Evolutionary conservation across 2,797 vertebrate genomes (phyloP).

Genomic region (Takifugu ocellatus): DNA sequence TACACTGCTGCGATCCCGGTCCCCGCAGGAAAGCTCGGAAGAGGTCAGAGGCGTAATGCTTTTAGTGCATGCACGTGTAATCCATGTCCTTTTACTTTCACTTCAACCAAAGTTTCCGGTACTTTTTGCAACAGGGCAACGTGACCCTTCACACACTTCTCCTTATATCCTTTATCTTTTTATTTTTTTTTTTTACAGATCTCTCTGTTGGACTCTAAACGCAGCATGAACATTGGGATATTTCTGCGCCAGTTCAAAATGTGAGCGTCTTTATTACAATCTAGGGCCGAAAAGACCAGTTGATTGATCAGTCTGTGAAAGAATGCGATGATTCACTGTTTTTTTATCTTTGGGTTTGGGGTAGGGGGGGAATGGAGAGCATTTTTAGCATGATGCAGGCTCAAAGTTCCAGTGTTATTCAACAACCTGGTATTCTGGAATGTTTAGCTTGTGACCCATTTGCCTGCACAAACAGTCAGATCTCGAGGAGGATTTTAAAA

Average conservation of each 20-base stretch:
- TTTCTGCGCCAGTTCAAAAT: slow-evolving; percentile 83
- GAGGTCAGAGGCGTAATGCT: slow-evolving; percentile 64
- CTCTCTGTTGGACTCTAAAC: slow-evolving; percentile 78
- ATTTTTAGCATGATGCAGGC: background rate
- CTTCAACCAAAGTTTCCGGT: too few species aligned
- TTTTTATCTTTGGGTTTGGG: background rate
- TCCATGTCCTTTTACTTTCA: too few species aligned
- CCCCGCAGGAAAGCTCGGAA: slow-evolving; percentile 67
- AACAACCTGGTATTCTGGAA: background rate
- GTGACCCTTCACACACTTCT: background rate
- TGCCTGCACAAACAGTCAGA: slow-evolving; percentile 13
- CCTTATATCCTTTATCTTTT: slow-evolving; percentile 1
- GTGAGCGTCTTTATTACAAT: slow-evolving; percentile 58
- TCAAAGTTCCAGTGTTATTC: background rate
- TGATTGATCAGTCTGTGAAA: background rate
- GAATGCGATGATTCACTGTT: background rate
- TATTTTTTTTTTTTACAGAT: slow-evolving; percentile 66
- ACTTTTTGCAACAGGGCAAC: too few species aligned
- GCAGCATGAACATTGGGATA: slow-evolving; percentile 84
- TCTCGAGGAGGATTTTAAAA: slow-evolving; percentile 9
- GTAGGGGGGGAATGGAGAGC: background rate
- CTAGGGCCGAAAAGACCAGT: background rate
- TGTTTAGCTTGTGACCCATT: slow-evolving; percentile 5
- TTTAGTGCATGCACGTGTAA: too few species aligned
- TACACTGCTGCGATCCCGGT: slow-evolving; percentile 54